Conservation (phyloP, 2,113 vertebrate species). For the Catharus bicknelli region DNA sequence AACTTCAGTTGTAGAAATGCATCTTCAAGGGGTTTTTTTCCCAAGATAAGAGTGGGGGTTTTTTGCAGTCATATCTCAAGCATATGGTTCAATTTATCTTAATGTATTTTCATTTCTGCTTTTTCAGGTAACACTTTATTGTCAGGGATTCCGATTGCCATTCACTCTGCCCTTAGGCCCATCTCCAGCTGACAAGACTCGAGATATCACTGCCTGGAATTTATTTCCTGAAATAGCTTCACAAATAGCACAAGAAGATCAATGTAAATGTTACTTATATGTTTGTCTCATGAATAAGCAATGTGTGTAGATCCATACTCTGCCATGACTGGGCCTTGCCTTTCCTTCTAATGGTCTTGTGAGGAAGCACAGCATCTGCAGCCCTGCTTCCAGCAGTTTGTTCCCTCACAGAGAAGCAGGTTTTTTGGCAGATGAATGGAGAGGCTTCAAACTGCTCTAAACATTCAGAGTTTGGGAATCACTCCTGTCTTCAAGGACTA, state of each 20-base stretch:
- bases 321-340: neutral
- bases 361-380: neutral
- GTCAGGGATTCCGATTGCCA: slow-evolving; percentile 49
- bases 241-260: slow-evolving; percentile 51
- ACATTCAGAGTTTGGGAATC: neutral
- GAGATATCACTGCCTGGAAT: slow-evolving; percentile 52
- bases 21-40: neutral
- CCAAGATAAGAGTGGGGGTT: neutral
- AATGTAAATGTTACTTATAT: slow-evolving; percentile 64
- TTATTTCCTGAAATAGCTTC: slow-evolving; percentile 48
- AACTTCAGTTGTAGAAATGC: neutral
- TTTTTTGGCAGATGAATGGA: neutral
- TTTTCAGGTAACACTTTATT: slow-evolving; percentile 69
- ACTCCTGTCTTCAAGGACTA: neutral
- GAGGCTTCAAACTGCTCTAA: neutral
- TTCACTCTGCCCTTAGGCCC: slow-evolving; percentile 46
- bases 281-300: slow-evolving; percentile 21
- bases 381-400: neutral
- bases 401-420: neutral
- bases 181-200: slow-evolving; percentile 5
- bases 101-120: slow-evolving; percentile 37
- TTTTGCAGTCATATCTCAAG: neutral
- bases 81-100: slow-evolving; percentile 2
- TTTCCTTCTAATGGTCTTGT: neutral
- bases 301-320: neutral